phyloP scores from a whole-genome alignment of 1,140 invertebrate species.

The Chlorops oryzae region DNA sequence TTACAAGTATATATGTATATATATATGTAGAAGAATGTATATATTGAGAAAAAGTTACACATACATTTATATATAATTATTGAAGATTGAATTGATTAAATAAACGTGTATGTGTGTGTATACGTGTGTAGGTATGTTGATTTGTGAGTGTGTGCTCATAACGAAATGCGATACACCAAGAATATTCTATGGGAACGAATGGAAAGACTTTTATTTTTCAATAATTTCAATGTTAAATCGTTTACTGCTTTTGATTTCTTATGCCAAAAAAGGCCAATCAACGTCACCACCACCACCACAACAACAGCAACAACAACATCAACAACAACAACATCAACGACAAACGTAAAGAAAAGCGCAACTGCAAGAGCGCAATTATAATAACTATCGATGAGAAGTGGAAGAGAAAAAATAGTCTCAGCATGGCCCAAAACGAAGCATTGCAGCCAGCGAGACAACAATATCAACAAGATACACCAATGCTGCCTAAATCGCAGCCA shows the following conservation, averaged over 20 bases:
- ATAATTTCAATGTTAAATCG: background rate
- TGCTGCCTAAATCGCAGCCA: too few relatives aligned
- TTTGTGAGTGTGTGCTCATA: background rate
- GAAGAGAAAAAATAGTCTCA: too few relatives aligned
- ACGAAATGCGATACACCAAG: too few relatives aligned
- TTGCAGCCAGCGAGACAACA: too few relatives aligned
- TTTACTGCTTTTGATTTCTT: background rate
- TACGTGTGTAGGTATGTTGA: background rate
- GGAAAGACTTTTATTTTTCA: background rate
- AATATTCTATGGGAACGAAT: background rate
- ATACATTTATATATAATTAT: background rate
- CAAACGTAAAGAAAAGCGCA: too few relatives aligned
- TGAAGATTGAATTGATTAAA: background rate
- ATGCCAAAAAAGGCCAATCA: background rate
- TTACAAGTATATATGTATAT: background rate
- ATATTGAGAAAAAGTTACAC: background rate
- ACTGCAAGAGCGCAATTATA: too few relatives aligned
- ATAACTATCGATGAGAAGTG: too few relatives aligned
- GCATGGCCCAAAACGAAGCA: too few relatives aligned
- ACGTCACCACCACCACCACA: background rate
- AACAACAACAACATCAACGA: too few relatives aligned
- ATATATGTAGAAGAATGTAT: slow-evolving; percentile 1
- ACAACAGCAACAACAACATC: background rate
- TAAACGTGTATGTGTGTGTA: background rate
- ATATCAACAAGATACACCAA: too few relatives aligned